These are phyloP conservation scores for Chloropsis hardwickii DNA, from an alignment of 2,113 vertebrate species.

Conservation along the genomic window DNA sequence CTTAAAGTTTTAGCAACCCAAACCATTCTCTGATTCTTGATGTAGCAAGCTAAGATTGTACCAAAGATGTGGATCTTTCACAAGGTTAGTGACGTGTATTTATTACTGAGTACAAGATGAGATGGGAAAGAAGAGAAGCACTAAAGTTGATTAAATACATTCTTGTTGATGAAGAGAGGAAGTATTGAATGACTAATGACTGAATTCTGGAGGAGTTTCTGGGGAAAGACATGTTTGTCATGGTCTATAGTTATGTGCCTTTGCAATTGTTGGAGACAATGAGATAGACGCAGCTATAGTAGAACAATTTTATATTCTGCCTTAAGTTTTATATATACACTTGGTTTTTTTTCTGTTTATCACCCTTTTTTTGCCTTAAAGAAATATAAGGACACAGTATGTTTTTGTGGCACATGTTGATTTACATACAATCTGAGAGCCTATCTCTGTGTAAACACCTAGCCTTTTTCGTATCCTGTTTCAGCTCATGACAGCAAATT, in stretches of 20 bases:
- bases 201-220: background rate
- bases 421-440: background rate
- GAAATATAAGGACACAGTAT: background rate
- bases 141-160: background rate
- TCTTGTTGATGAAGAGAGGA: background rate
- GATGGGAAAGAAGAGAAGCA: background rate
- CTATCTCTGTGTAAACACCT: background rate
- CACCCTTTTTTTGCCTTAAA: background rate
- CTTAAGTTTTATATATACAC: background rate
- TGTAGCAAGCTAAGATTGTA: background rate
- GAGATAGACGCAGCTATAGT: background rate
- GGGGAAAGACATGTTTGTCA: background rate
- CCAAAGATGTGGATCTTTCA: background rate
- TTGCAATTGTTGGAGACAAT: background rate
- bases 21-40: background rate
- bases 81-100: background rate
- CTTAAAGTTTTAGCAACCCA: background rate
- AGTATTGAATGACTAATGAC: background rate
- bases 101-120: background rate
- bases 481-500: background rate
- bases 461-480: background rate
- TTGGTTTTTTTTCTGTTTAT: background rate
- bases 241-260: background rate
- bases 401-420: background rate
- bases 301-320: background rate